A percentile compares a stretch with the other conserved stretches of the same genome.
These are phyloP conservation scores for Oenanthe oenanthe DNA, from an alignment of 2,113 vertebrate genomes.

Conservation along the genomic window DNA sequence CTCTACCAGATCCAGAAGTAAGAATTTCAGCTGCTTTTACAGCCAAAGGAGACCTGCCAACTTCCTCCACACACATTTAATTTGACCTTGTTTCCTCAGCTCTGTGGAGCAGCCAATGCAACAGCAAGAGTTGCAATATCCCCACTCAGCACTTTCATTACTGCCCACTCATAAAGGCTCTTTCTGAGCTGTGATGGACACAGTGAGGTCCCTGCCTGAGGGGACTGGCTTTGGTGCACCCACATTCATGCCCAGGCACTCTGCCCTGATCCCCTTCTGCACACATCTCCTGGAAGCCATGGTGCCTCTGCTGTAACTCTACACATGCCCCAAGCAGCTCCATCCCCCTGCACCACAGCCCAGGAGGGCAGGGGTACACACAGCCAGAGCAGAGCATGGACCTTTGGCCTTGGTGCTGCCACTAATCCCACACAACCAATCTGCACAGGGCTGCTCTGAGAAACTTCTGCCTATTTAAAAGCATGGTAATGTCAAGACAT, in stretches of 20 bases:
- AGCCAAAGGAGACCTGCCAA: constrained; percentile 50
- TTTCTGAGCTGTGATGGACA: not conserved
- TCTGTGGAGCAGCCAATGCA: not conserved
- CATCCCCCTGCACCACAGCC: not conserved
- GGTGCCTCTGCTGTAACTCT: not conserved
- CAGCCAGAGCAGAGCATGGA: not conserved
- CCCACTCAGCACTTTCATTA: not conserved
- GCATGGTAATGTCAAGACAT: not conserved
- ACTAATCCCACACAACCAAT: not conserved
- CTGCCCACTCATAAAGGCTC: not conserved
- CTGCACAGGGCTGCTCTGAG: not conserved
- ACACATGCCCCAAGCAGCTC: not conserved
- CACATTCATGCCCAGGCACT: not conserved
- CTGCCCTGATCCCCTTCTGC: not conserved
- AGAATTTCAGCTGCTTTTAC: constrained; percentile 49
- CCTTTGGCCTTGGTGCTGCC: not conserved
- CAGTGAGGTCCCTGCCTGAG: not conserved
- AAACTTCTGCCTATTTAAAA: not conserved
- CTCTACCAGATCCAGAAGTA: constrained; percentile 35
- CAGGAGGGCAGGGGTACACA: not conserved
- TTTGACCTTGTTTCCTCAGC: constrained; percentile 44
- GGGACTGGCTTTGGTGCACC: not conserved
- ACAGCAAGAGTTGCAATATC: not conserved
- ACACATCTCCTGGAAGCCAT: not conserved
- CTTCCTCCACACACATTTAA: constrained; percentile 45